These are phyloP conservation scores for Alsophila aescularia DNA, from an alignment of 2,888 invertebrate species.

Conservation along the genomic window DNA sequence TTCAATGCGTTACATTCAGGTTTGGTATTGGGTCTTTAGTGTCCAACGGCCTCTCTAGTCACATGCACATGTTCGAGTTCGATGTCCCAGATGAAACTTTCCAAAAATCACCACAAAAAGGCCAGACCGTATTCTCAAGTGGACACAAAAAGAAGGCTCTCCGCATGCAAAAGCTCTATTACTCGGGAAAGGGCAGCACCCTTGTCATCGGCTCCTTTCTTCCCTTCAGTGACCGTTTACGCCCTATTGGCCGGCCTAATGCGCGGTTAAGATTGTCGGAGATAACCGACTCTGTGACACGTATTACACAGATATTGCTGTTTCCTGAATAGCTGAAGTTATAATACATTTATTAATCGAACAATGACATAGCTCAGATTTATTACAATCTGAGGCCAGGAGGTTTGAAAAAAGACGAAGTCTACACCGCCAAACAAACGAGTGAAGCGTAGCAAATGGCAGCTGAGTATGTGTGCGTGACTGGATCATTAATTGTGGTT, in stretches of 20 bases:
- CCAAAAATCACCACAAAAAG: slow-evolving; percentile 11
- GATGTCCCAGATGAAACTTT: not conserved
- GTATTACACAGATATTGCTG: not conserved
- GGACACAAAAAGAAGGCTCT: slow-evolving; percentile 23
- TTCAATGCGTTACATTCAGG: too few species aligned
- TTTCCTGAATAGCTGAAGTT: not conserved
- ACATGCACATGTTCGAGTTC: too few species aligned
- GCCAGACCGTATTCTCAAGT: slow-evolving; percentile 14
- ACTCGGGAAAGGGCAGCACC: slow-evolving; percentile 37
- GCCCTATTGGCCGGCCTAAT: slow-evolving; percentile 54
- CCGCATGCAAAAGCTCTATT: slow-evolving; percentile 32
- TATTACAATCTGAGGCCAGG: too few species aligned
- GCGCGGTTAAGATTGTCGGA: slow-evolving; percentile 44
- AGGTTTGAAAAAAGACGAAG: too few species aligned
- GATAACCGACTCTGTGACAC: slow-evolving; percentile 40
- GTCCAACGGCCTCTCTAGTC: too few species aligned
- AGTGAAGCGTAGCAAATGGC: too few species aligned
- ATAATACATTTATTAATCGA: too few species aligned
- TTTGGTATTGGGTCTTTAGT: too few species aligned
- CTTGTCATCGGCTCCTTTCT: slow-evolving; percentile 49
- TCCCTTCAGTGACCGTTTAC: slow-evolving; percentile 52
- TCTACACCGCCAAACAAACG: too few species aligned
- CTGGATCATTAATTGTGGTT: too few species aligned
- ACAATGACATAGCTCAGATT: too few species aligned
- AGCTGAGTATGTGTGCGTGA: too few species aligned